Percentiles rank a stretch among this genome's conserved stretches.
Conservation (phyloP, 1,140 invertebrate genomes). For the Pseudomyrmex flavicornis region DNA sequence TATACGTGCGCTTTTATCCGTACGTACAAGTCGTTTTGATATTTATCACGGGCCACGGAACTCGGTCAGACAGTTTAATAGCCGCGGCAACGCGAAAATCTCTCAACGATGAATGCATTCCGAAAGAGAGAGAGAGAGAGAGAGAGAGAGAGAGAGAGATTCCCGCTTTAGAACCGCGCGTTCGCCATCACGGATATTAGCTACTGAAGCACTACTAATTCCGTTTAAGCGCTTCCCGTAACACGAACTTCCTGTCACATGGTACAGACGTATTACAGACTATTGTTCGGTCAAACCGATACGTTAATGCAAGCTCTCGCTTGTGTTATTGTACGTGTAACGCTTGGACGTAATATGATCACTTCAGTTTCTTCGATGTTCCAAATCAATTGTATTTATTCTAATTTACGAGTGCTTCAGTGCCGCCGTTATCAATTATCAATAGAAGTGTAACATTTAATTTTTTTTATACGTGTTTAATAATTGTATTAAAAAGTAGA, state of each 20-base stretch:
- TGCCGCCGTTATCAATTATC: not conserved
- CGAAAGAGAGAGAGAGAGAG: too few relatives aligned
- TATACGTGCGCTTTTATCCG: slow-evolving; percentile 30
- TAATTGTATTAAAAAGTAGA: not conserved
- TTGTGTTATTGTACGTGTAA: slow-evolving; percentile 4
- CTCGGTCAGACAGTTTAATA: slow-evolving; percentile 32
- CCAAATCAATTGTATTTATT: not conserved
- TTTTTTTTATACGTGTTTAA: not conserved
- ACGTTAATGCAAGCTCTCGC: not conserved
- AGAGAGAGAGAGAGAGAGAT: too few relatives aligned
- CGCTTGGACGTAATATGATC: not conserved
- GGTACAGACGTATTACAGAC: not conserved
- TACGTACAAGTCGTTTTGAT: slow-evolving; percentile 6
- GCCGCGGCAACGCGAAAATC: slow-evolving; percentile 5
- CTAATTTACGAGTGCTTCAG: not conserved
- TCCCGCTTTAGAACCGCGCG: not conserved
- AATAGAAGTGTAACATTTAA: not conserved
- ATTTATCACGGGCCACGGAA: not conserved
- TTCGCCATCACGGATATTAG: not conserved
- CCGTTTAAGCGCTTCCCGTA: not conserved
- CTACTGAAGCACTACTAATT: slow-evolving; percentile 10
- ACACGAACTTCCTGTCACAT: not conserved
- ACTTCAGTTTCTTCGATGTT: not conserved
- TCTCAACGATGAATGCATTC: slow-evolving; percentile 22
- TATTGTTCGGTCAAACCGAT: not conserved